Conservation (phyloP, 2,797 vertebrate genomes). For the Alosa sapidissima region DNA sequence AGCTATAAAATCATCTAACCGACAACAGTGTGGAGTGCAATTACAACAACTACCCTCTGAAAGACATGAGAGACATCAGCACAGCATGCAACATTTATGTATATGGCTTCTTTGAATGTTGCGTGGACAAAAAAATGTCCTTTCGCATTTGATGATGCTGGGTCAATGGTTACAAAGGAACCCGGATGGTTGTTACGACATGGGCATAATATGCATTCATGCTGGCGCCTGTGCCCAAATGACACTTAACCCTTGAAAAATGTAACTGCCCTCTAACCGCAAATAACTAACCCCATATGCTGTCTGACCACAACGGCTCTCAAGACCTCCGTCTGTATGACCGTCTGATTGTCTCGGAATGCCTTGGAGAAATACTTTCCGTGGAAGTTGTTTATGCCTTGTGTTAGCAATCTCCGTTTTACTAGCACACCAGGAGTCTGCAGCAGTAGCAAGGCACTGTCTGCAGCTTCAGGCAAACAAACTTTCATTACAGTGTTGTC, state of each 20-base stretch:
- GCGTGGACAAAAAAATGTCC: background rate
- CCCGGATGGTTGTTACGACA: constrained; percentile 13
- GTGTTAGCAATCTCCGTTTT: constrained; percentile 11
- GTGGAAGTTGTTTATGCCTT: constrained; percentile 8
- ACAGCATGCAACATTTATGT: background rate
- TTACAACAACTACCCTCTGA: background rate
- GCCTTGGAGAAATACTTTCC: constrained; percentile 9
- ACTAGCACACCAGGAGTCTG: background rate
- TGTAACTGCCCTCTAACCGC: constrained; percentile 21
- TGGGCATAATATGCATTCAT: constrained; percentile 15
- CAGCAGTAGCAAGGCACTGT: background rate
- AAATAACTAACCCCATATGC: constrained; percentile 26
- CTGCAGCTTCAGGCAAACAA: background rate
- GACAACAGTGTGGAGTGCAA: background rate
- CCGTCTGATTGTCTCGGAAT: constrained; percentile 18
- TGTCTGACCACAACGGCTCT: background rate
- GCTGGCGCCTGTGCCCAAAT: background rate
- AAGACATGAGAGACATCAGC: background rate
- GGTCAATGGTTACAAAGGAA: background rate
- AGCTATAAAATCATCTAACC: background rate
- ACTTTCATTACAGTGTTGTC: background rate
- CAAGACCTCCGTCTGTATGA: background rate
- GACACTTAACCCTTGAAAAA: constrained; percentile 24
- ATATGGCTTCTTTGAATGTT: background rate
- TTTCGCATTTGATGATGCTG: background rate